A percentile compares a stretch with the other conserved stretches of the same genome.
These are phyloP conservation scores for Perca flavescens DNA, from an alignment of 2,113 vertebrate genomes.

Conservation along the genomic window DNA sequence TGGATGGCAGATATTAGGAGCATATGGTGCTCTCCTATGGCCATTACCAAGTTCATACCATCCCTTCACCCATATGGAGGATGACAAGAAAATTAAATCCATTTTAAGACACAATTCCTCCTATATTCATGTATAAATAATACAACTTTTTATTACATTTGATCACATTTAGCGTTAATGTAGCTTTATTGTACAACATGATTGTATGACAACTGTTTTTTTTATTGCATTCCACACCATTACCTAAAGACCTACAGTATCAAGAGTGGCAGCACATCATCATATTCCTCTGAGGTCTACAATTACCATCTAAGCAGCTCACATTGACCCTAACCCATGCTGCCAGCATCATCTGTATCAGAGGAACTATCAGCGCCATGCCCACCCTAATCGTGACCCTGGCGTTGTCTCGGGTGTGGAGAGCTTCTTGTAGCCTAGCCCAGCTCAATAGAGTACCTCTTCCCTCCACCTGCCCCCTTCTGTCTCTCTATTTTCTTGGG, in stretches of 20 bases:
- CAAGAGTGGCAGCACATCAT: conserved; percentile 24
- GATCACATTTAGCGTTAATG: conserved; percentile 8
- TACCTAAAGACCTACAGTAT: conserved; percentile 29
- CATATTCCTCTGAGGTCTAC: conserved; percentile 37
- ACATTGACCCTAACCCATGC: conserved; percentile 35
- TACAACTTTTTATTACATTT: conserved; percentile 9
- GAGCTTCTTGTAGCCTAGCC: conserved; percentile 27
- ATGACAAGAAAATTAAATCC: conserved; percentile 39
- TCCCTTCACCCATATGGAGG: conserved; percentile 22
- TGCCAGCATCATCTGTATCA: conserved; percentile 42
- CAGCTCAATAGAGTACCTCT: conserved; percentile 54
- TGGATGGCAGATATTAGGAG: conserved; percentile 55
- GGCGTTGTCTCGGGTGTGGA: conserved; percentile 27
- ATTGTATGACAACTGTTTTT: conserved; percentile 24
- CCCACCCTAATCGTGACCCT: conserved; percentile 43
- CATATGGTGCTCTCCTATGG: conserved; percentile 65
- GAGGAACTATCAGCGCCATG: conserved; percentile 37
- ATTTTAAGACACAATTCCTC: conserved; percentile 9
- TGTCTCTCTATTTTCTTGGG: conserved; percentile 54
- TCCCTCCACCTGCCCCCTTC: conserved; percentile 70
- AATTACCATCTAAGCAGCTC: conserved; percentile 37
- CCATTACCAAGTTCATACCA: conserved; percentile 41
- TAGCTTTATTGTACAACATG: neutral
- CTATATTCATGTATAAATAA: neutral
- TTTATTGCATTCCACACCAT: conserved; percentile 6